Evolutionary conservation across 37 sponge, comb jelly and placozoan species (phyloP).

Genomic region (Oscarella lobularis): DNA sequence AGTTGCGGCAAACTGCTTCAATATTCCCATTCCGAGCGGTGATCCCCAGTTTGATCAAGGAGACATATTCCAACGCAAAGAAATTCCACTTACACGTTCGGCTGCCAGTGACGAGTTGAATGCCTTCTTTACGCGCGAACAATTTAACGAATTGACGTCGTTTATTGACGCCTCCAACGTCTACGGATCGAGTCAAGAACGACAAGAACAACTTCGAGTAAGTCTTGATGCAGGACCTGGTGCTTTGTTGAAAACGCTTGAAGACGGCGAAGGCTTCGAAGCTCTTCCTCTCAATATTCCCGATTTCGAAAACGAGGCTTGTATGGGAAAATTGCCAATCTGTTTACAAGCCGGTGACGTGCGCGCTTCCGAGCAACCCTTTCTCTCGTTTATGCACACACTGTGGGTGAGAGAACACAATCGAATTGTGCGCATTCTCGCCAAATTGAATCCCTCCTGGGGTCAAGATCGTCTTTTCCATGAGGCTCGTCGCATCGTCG

Average conservation of each 20-base stretch:
- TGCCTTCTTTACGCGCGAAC: slow-evolving; percentile 31
- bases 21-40: no score
- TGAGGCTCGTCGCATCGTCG: slow-evolving; percentile 60
- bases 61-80: no score
- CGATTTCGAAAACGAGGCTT: no score
- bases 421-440: slow-evolving; percentile 47
- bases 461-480: slow-evolving; percentile 61
- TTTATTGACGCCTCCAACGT: slow-evolving; percentile 62
- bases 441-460: slow-evolving; percentile 65
- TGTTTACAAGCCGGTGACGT: slow-evolving; percentile 67
- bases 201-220: slow-evolving; percentile 8
- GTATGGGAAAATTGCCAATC: slow-evolving; percentile 2
- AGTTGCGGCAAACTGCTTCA: no score
- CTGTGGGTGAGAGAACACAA: slow-evolving; percentile 94
- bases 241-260: slow-evolving; percentile 19
- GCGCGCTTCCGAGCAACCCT: slow-evolving; percentile 55
- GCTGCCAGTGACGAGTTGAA: no score
- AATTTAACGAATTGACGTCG: slow-evolving; percentile 53
- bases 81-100: no score
- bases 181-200: slow-evolving; percentile 55
- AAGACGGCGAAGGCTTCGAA: no score
- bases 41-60: no score
- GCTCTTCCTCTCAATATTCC: no score
- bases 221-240: slow-evolving; percentile 16
- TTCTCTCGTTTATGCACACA: slow-evolving; percentile 80